Conservation (phyloP, 2,797 vertebrate genomes). For the Enteromius radiatus region DNA sequence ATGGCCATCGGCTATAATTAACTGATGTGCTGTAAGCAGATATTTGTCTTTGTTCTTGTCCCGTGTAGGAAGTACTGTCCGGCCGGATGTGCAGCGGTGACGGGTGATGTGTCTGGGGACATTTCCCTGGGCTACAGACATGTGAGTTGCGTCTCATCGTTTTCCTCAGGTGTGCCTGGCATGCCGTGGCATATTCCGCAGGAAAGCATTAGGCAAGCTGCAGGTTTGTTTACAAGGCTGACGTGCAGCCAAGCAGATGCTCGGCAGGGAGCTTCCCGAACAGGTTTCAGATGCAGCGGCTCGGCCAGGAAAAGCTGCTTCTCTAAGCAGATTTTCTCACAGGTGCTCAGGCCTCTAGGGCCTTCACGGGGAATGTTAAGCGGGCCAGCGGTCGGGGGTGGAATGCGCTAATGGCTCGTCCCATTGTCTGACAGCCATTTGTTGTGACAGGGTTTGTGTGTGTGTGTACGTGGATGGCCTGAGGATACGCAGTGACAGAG, state of each 20-base stretch:
- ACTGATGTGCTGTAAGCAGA: slow-evolving; percentile 28
- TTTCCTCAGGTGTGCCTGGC: slow-evolving; percentile 26
- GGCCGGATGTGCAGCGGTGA: slow-evolving; percentile 83
- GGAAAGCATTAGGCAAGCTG: not conserved
- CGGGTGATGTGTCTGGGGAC: slow-evolving; percentile 84
- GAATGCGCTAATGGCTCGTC: slow-evolving; percentile 40
- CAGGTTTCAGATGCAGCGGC: slow-evolving; percentile 21
- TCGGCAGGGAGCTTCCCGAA: slow-evolving; percentile 18
- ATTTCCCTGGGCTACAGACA: slow-evolving; percentile 84
- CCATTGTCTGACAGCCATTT: slow-evolving; percentile 42
- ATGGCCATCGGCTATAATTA: slow-evolving; percentile 3
- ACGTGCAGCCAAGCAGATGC: slow-evolving; percentile 16
- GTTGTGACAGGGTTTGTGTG: slow-evolving; percentile 35
- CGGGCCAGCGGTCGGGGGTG: slow-evolving; percentile 42
- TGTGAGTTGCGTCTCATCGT: slow-evolving; percentile 76
- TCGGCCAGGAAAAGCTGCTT: slow-evolving; percentile 29
- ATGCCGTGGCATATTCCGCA: not conserved
- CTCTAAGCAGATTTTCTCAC: slow-evolving; percentile 48
- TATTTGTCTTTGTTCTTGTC: slow-evolving; percentile 57
- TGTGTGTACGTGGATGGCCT: slow-evolving; percentile 5
- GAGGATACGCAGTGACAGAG: slow-evolving; percentile 22
- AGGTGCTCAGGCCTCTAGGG: slow-evolving; percentile 42
- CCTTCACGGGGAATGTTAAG: slow-evolving; percentile 39
- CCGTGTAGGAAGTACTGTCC: slow-evolving; percentile 84
- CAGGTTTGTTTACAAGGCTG: not conserved